A percentile compares a stretch with the other conserved stretches of the same genome.
phyloP scores from a whole-genome alignment of 2,113 vertebrate genomes.

The Zonotrichia leucophrys region DNA sequence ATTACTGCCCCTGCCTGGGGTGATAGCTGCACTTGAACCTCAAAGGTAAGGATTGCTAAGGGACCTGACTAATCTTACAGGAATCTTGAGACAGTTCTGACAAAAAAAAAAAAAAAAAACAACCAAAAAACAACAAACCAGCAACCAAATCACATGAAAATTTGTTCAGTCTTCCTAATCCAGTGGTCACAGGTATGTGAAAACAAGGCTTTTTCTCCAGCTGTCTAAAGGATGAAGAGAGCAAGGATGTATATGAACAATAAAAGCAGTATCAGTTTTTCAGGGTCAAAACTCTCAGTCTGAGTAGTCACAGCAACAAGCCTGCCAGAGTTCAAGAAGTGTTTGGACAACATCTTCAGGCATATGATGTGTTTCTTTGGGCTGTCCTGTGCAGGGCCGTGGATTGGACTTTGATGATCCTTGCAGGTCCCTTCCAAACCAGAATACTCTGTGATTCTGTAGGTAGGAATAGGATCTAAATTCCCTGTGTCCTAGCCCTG shows the following conservation, averaged over 20 bases:
- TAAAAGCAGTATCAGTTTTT: background rate
- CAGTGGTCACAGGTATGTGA: background rate
- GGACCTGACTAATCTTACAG: background rate
- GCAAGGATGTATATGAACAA: background rate
- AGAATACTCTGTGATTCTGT: background rate
- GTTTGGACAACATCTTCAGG: background rate
- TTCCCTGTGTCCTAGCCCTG: background rate
- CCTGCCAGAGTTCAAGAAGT: background rate
- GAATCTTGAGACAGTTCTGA: background rate
- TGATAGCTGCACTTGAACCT: background rate
- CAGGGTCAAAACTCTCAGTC: background rate
- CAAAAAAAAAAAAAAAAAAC: background rate
- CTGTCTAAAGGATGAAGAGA: background rate
- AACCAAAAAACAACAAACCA: background rate
- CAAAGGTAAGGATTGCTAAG: background rate
- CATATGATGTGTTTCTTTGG: fast-evolving
- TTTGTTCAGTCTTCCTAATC: background rate
- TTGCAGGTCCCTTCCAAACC: background rate
- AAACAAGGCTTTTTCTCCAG: background rate
- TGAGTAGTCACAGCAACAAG: background rate
- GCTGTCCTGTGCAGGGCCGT: background rate
- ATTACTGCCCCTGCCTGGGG: background rate
- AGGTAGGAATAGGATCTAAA: background rate
- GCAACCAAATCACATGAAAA: background rate
- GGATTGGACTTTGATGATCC: background rate